Evolutionary conservation across 2,888 invertebrate species (phyloP).

Genomic region (Leptinotarsa tumamoca): DNA sequence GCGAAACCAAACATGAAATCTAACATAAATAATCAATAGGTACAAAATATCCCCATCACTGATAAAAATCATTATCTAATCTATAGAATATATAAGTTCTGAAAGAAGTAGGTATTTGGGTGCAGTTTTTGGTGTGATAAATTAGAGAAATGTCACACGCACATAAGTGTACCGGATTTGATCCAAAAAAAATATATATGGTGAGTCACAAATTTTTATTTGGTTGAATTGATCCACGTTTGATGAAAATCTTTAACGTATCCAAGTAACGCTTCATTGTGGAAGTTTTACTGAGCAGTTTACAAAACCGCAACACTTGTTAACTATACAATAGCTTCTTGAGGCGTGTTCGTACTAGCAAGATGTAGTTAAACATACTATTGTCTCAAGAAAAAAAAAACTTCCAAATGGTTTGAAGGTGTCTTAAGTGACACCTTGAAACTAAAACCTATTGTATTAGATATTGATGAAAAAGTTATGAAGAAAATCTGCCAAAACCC

Average conservation of each 20-base stretch:
- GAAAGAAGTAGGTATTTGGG: not conserved
- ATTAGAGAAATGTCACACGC: slow-evolving; percentile 1
- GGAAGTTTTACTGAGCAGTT: not conserved
- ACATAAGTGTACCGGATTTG: slow-evolving; percentile 39
- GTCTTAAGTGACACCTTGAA: too few species aligned
- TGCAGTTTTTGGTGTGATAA: slow-evolving; percentile 11
- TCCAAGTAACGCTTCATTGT: too few species aligned
- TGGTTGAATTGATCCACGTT: not conserved
- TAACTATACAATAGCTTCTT: too few species aligned
- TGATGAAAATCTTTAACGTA: not conserved
- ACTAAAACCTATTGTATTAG: too few species aligned
- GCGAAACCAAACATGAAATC: not conserved
- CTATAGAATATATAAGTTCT: not conserved
- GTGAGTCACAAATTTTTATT: slow-evolving; percentile 34
- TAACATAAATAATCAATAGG: not conserved
- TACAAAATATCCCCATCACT: not conserved
- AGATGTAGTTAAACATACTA: too few species aligned
- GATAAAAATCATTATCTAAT: slow-evolving; percentile 4
- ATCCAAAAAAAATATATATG: slow-evolving; percentile 43
- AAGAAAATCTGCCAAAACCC: too few species aligned
- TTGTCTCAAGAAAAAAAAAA: too few species aligned
- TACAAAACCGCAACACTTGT: too few species aligned
- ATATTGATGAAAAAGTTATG: too few species aligned
- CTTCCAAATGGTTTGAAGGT: too few species aligned
- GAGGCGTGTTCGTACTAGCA: too few species aligned